Evolutionary conservation across 53 echinoderm and acorn worm species (phyloP).

Genomic region (Echinometra lucunter): DNA sequence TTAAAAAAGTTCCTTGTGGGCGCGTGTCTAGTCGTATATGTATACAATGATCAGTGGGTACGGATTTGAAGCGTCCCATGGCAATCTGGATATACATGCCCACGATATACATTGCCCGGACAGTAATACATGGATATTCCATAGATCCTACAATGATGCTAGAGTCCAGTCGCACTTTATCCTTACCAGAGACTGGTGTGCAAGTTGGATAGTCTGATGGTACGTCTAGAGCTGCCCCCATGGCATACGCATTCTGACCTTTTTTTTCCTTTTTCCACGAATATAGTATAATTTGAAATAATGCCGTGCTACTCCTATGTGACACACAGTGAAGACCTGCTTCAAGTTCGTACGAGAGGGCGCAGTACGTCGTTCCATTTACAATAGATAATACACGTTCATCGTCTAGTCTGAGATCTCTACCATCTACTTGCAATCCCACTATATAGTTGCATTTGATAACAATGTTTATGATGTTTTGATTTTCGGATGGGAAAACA

Average conservation of each 20-base stretch:
- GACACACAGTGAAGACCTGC: slow-evolving; percentile 64
- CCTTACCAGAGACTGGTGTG: neutral
- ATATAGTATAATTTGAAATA: slow-evolving; percentile 17
- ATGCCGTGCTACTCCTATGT: neutral
- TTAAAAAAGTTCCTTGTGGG: no score
- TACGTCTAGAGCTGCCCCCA: slow-evolving; percentile 35
- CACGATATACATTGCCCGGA: no score
- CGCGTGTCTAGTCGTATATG: no score
- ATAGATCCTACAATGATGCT: no score
- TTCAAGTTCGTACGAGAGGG: neutral
- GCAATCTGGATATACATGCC: no score
- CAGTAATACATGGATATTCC: no score
- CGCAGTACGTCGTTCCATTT: slow-evolving; percentile 35
- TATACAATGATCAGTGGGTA: no score
- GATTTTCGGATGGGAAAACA: neutral
- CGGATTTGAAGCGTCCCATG: no score
- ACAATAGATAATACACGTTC: neutral
- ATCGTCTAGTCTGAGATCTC: neutral
- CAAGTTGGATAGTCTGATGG: slow-evolving; percentile 41
- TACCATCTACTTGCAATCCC: slow-evolving; percentile 1
- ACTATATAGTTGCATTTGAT: neutral
- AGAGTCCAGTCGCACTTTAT: no score
- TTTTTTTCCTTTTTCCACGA: slow-evolving; percentile 22
- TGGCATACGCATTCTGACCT: slow-evolving; percentile 46
- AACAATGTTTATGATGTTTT: slow-evolving; percentile 52